A percentile compares a stretch with the other conserved stretches of the same genome.
phyloP scores from a whole-genome alignment of 2,113 vertebrate genomes.

The Aix galericulata region DNA sequence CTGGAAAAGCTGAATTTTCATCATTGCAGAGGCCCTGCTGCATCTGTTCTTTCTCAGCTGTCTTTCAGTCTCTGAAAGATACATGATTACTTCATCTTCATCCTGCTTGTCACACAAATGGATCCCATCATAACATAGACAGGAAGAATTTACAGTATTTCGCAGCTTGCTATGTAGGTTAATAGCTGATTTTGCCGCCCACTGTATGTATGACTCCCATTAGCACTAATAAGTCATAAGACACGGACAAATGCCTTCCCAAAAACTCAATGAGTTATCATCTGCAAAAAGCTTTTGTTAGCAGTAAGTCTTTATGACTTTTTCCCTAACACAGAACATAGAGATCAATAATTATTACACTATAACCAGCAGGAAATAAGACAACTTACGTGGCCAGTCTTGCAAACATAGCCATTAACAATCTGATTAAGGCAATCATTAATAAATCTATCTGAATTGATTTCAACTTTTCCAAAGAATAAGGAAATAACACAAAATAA shows the following conservation, averaged over 20 bases:
- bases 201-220: not conserved
- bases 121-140: not conserved
- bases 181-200: not conserved
- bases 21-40: accelerated
- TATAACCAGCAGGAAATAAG: not conserved
- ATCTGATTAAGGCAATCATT: conserved; percentile 37
- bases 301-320: not conserved
- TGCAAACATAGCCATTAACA: conserved; percentile 22
- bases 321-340: not conserved
- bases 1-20: not conserved
- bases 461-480: conserved; percentile 17
- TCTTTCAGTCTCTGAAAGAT: not conserved
- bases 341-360: not conserved
- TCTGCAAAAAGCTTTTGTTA: not conserved
- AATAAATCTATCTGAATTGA: conserved; percentile 20
- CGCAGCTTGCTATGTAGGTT: not conserved
- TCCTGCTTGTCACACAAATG: not conserved
- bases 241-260: not conserved
- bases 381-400: not conserved
- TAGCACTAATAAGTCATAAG: not conserved
- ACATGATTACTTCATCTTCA: not conserved
- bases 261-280: not conserved
- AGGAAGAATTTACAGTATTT: not conserved
- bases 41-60: not conserved
- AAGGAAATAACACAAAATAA: not conserved